Percentiles rank a stretch among this genome's conserved stretches.
Evolutionary conservation across 2,888 invertebrate species (phyloP).

Genomic region (Nephrotoma appendiculata): DNA sequence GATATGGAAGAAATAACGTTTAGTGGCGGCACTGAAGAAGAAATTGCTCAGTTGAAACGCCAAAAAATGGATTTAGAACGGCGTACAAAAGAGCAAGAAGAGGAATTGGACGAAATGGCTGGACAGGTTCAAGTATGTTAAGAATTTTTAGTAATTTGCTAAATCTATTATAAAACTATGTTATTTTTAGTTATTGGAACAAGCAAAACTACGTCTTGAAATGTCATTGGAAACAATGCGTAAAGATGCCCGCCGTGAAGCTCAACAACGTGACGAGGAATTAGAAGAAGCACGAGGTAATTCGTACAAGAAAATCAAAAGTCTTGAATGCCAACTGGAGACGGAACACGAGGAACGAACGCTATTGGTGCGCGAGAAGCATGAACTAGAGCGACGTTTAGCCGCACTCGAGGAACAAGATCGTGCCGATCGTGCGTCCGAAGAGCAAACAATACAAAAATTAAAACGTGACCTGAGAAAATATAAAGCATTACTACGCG

Average conservation of each 20-base stretch:
- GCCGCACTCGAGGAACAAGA: conserved; percentile 65
- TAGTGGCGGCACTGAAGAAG: conserved; percentile 70
- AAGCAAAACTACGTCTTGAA: conserved; percentile 82
- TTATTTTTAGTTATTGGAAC: conserved; percentile 63
- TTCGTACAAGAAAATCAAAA: conserved; percentile 84
- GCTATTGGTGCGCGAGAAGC: conserved; percentile 69
- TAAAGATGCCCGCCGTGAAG: conserved; percentile 79
- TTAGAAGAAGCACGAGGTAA: conserved; percentile 81
- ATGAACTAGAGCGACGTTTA: conserved; percentile 77
- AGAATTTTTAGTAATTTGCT: background rate
- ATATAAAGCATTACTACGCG: conserved; percentile 77
- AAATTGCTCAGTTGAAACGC: conserved; percentile 66
- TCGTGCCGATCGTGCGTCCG: conserved; percentile 53
- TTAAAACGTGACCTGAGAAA: conserved; percentile 76
- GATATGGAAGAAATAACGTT: conserved; percentile 78
- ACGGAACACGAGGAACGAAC: conserved; percentile 89
- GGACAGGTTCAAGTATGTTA: conserved; percentile 56
- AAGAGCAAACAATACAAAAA: conserved; percentile 53
- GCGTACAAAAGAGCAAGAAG: conserved; percentile 75
- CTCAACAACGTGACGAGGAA: conserved; percentile 84
- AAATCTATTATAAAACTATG: background rate
- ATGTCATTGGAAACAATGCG: conserved; percentile 87
- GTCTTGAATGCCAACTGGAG: conserved; percentile 80
- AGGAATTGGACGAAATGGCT: conserved; percentile 90
- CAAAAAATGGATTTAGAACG: conserved; percentile 78